These are phyloP conservation scores for Myripristis murdjan DNA, from an alignment of 2,797 vertebrate species.

Conservation along the genomic window DNA sequence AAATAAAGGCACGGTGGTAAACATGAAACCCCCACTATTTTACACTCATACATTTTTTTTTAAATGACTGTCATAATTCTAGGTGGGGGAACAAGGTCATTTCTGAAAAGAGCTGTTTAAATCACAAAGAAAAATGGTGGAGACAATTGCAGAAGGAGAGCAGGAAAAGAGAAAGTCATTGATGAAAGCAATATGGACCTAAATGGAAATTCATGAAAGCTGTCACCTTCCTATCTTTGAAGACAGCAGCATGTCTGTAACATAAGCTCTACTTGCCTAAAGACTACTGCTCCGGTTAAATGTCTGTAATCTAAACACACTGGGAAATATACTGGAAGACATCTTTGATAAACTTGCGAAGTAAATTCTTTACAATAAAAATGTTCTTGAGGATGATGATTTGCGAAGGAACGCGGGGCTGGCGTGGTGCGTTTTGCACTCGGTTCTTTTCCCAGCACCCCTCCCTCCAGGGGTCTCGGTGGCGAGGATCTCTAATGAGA, in stretches of 20 bases:
- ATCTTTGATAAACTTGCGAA: constrained; percentile 80
- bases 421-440: constrained; percentile 67
- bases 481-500: constrained; percentile 85
- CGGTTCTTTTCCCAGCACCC: constrained; percentile 80
- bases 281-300: constrained; percentile 75
- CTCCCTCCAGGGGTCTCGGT: constrained; percentile 79
- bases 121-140: constrained; percentile 43
- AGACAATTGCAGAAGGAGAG: constrained; percentile 48
- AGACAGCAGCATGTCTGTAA: constrained; percentile 82
- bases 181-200: constrained; percentile 78
- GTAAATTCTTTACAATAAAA: constrained; percentile 86
- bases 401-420: constrained; percentile 74
- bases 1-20: constrained; percentile 7
- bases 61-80: neutral
- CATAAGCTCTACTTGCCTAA: constrained; percentile 71
- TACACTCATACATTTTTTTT: constrained; percentile 31
- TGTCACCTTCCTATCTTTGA: constrained; percentile 81
- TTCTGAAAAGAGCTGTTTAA: constrained; percentile 38
- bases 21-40: constrained; percentile 13
- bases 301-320: constrained; percentile 61
- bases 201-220: constrained; percentile 80
- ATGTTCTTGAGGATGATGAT: constrained; percentile 81
- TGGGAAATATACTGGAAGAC: constrained; percentile 80
- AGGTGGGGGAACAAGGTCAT: constrained; percentile 12
- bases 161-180: constrained; percentile 61